Base-by-base conservation (phyloP, 2,113 vertebrate genomes). In the Rhynchopsitta pachyrhyncha region DNA sequence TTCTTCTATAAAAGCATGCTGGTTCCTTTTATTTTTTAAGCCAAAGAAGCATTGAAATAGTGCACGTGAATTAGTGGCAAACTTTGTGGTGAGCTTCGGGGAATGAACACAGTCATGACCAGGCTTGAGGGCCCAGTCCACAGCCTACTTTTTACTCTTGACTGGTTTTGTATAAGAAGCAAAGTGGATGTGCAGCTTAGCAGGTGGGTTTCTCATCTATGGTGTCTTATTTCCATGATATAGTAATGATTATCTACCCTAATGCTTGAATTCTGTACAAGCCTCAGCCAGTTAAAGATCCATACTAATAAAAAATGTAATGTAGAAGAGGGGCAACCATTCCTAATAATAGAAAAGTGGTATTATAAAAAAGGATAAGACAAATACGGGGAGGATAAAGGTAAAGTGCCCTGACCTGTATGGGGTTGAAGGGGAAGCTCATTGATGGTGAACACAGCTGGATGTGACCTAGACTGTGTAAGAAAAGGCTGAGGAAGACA, bases 361-460 rank as follows among this genome's bases (percentile, higher is more conserved):
- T 23, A 39, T 29, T 62, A 20, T 49, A 75, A 33, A 7, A 93
- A 71, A 79, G 17, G 29, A 9, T 25, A 52, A 74, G 33, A 39
- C 70, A 76, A 25, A 59, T 29, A 14, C 2, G 60, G 42, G n/a
- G 50, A 88, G 25, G 47, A 68, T 49, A 14, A 82, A 79, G 37
- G 47, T 29, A 68, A 84, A 95, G 25, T 71, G 88, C 15, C 22
- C 17, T 60, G 57, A 50, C 28, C 37, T 19, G 2, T 37, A 8
- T 12, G 10, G 50, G 14, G 24, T 57, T 0, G 0, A 5, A 68
- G 44, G 44, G 47, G 44, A 68, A 74, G 17, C 59, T 83, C 27
- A 5, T 14, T n/a, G 33, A n/a, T 22, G 16, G 17, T 68, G 49
- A 7, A 25, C 42, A 39, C 23, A 60, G 50, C 41, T 82, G 63